Evolutionary conservation across 2,888 invertebrate genomes (phyloP).

Genomic region (Melinopterus prodromus): DNA sequence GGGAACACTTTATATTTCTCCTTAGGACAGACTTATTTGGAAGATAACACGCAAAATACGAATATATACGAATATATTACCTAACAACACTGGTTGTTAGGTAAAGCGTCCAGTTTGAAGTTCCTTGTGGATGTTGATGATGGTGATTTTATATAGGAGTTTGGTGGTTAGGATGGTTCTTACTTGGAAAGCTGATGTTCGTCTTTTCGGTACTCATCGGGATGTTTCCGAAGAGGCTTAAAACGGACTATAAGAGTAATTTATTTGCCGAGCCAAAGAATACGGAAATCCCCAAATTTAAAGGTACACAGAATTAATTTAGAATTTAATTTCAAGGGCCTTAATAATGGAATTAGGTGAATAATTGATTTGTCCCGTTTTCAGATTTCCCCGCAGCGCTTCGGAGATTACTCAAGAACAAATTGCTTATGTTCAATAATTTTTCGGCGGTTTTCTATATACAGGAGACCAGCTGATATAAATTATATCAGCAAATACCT

Average conservation of each 20-base stretch:
- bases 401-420: slow-evolving; percentile 69
- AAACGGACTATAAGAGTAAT: slow-evolving; percentile 28
- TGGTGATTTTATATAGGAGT: slow-evolving; percentile 67
- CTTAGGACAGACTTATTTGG: slow-evolving; percentile 73
- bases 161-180: slow-evolving; percentile 78
- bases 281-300: slow-evolving; percentile 56
- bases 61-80: no score
- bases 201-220: slow-evolving; percentile 70
- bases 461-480: slow-evolving; percentile 69
- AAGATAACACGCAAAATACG: slow-evolving; percentile 73
- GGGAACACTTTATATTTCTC: slow-evolving; percentile 73
- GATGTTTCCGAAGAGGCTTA: slow-evolving; percentile 65
- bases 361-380: background rate
- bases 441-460: slow-evolving; percentile 72
- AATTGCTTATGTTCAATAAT: slow-evolving; percentile 72
- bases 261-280: slow-evolving; percentile 23
- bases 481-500: slow-evolving; percentile 79
- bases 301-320: slow-evolving; percentile 47
- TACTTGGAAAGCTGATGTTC: slow-evolving; percentile 64
- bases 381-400: slow-evolving; percentile 67
- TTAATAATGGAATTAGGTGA: background rate
- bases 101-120: slow-evolving; percentile 50
- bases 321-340: background rate
- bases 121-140: slow-evolving; percentile 8
- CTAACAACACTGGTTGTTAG: no score